Base-by-base conservation (phyloP, 2,888 invertebrate species). In the Pherbina coryleti region DNA sequence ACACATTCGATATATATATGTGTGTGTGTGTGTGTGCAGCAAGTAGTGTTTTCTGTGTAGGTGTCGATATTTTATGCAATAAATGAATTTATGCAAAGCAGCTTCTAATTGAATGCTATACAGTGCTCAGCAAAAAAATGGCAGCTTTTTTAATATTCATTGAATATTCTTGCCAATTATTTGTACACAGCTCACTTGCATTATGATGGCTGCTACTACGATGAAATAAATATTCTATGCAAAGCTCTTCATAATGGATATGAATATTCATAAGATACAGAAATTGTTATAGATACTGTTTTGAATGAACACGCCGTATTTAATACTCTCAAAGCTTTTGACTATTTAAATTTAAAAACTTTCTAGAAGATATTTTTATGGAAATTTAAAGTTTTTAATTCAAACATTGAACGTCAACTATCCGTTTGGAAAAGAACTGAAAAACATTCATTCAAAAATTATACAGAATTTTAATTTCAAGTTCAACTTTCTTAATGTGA, bases 91-190 rank as follows among this genome's bases (percentile, higher is more conserved):
- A 60, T 28, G 14, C 22, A 22, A 22, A 55, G 9, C 25, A 28
- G 28, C 60, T 22, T 60, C 60, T 28, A 60, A 60, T 60, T 60
- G 60, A 60, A 60, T 60, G 22, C 28, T 60, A 28, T 60, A 28
- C 25, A 60, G 60, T 11, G 14, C 14, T 2, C 44, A 44, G 14
- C 11, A 44, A 44, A 44, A 44, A 44, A 44, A 44, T 44, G 44
- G 11, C 44, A 11, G 44, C 44, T 60, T 25, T 25, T 25, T 28
- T 60, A 25, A 60, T n/a, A 60, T 60, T 28, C 25, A 14, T 60
- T 60, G 14, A 28, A 14, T 28, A 28, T 60, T 60, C 60, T 28
- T 60, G 60, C 28, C 60, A 60, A 7, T 28, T 25, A 14, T 25
- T n/a, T 22, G 22, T n/a, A 60, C 11, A 0, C 14, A 22, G 11